Base-by-base conservation (phyloP, 1,140 invertebrate species). In the Drosophila sechellia region DNA sequence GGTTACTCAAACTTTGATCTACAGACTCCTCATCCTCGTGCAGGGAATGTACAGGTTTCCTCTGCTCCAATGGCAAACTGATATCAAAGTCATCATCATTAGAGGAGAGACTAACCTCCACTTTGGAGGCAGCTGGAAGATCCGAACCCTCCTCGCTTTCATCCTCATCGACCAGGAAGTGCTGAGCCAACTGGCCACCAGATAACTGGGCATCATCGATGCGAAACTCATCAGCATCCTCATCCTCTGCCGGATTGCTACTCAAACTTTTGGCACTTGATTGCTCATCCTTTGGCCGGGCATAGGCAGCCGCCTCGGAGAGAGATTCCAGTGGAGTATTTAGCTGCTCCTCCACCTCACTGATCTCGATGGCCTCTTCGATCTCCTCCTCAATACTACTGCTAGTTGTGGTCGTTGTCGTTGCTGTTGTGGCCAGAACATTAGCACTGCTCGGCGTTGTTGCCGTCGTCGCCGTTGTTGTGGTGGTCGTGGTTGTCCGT, bases 311-410 rank as follows among this genome's bases (percentile, higher is more conserved):
- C 35, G 79, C 72, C 42, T 74, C 81, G 5, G 79, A 77, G 6
- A 83, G 59, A 1, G 76, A 81, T 17, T 75, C 61, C 15, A 64
- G 40, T 6, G 65, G 55, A 3, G 78, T 57, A 13, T 60, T 49
- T 13, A 73, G 40, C 42, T 78, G 75, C 55, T 81, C 76, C 42
- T 89, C 77, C 40, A 90, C 90, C 48, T 90, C 83, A 53, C 85
- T 92, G 8, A 87, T 65, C 46, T 90, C 90, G 40, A 92, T 84
- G 34, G 89, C 90, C 48, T 92, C 90, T 54, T 92, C 90, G 34
- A 92, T 92, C 22, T 92, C 90, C 56, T 92, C 90, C 56, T 92
- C 90, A n/a, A 92, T 92, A 57, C 90, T 92, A 34, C 84, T 87
- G 35, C 79, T 87, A 1, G 78, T 80, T 4, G 83, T 81, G 22